Base-by-base conservation (phyloP, 2,797 vertebrate species). In the Myotis daubentonii region DNA sequence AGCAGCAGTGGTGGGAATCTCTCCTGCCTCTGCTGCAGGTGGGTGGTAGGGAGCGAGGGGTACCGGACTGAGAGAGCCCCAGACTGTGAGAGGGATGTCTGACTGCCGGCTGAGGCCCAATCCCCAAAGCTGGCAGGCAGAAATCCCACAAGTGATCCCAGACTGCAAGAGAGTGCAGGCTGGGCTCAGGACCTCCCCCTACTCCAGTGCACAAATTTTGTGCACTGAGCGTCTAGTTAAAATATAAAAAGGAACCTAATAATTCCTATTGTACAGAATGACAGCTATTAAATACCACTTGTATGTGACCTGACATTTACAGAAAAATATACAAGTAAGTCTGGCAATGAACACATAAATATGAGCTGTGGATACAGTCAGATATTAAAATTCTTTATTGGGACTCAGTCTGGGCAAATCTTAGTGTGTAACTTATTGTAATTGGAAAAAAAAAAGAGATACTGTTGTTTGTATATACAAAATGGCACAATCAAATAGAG, bases 341-440 rank as follows among this genome's bases (percentile, higher is more conserved):
- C 57, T 94, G n/a, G 0, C n/a, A 49, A 12, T 70, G 22, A 82
- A 80, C 20, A 49, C 2, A 22, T 62, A 17, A 79, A 72, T 74
- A 62, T 16, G 13, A 84, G 51, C 4, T 79, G 20, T 10, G 17
- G 49, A n/a, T 95, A 15, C 33, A 85, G 1, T 68, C 44, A 85
- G 19, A 57, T 36, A 38, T n/a, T 87, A 71, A 96, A 90, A 81
- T 88, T 84, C 23, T 28, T 60, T 91, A 82, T 74, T 94, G 16
- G 38, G 72, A 71, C 33, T 82, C 12, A 68, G 2, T 74, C 2
- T 84, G 76, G 25, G 30, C 60, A 85, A 75, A 66, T 17, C 30
- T 66, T 78, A 74, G 71, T 22, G 0, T 81, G 0, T 41, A 65
- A 88, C n/a, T 68, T 88, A 66, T 87, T 94, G 87, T 74, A 90